phyloP scores from a whole-genome alignment of 2,888 invertebrate genomes.

The Conistra vaccinii region DNA sequence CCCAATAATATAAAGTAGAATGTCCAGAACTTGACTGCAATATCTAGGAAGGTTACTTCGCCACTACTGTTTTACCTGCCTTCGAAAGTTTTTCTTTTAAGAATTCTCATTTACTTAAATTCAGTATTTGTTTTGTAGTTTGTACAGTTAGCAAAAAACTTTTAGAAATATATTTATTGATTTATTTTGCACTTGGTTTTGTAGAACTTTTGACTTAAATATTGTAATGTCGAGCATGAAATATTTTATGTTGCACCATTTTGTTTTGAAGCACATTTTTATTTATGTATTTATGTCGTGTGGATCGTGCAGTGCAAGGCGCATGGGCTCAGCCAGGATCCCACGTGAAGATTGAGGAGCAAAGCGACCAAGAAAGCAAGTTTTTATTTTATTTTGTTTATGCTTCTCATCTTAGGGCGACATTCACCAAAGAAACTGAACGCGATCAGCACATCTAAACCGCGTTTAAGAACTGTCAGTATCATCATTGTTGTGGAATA shows the following conservation, averaged over 20 bases:
- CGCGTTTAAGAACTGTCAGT: too few species aligned
- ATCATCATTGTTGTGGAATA: too few species aligned
- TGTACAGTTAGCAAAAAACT: background rate
- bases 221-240: conserved; percentile 42
- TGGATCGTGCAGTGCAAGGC: conserved; percentile 77
- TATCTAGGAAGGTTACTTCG: background rate
- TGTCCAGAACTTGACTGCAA: background rate
- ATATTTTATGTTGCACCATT: conserved; percentile 53
- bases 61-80: background rate
- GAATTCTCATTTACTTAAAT: background rate
- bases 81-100: conserved; percentile 4
- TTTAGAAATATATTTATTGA: too few species aligned
- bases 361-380: conserved; percentile 87
- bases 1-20: background rate
- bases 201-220: conserved; percentile 7
- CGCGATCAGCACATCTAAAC: too few species aligned
- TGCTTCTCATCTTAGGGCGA: conserved; percentile 37
- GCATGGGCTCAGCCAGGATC: conserved; percentile 70
- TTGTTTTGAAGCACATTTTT: conserved; percentile 17
- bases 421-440: too few species aligned
- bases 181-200: conserved; percentile 30
- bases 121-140: background rate
- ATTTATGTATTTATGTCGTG: conserved; percentile 69
- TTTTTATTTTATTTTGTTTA: conserved; percentile 69
- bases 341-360: conserved; percentile 77